phyloP scores from a whole-genome alignment of 2,888 invertebrate species.

The Orthosia gothica region DNA sequence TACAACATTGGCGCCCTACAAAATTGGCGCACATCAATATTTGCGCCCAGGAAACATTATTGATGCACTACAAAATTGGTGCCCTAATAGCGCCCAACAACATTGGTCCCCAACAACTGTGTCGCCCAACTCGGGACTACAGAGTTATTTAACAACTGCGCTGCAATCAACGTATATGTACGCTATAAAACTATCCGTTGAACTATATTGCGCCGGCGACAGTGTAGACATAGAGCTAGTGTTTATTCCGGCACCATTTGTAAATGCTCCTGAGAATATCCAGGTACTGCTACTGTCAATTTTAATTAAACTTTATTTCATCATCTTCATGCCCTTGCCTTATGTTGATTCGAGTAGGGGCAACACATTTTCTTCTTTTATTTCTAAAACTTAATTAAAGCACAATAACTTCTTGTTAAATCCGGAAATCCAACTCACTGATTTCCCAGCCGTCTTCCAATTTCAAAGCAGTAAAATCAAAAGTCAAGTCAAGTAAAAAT shows the following conservation, averaged over 20 bases:
- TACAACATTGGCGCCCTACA: neutral
- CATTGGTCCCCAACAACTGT: too few species aligned
- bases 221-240: neutral
- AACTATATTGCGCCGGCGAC: too few species aligned
- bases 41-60: neutral
- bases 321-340: neutral
- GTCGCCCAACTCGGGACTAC: too few species aligned
- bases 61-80: too few species aligned
- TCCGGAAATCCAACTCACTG: neutral
- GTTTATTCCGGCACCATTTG: neutral
- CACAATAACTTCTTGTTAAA: neutral
- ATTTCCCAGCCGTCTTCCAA: neutral
- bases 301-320: neutral
- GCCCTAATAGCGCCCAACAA: too few species aligned
- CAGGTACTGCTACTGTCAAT: too few species aligned
- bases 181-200: too few species aligned
- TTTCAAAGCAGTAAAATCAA: slow-evolving; percentile 30
- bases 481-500: slow-evolving; percentile 37
- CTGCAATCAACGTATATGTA: too few species aligned
- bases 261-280: too few species aligned
- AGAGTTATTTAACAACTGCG: neutral
- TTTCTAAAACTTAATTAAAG: neutral
- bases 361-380: neutral
- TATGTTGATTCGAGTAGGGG: neutral
- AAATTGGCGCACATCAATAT: neutral